Percentiles rank a stretch among this genome's conserved stretches.
phyloP scores from a whole-genome alignment of 2,888 invertebrate genomes.

The Crocallis elinguaria region DNA sequence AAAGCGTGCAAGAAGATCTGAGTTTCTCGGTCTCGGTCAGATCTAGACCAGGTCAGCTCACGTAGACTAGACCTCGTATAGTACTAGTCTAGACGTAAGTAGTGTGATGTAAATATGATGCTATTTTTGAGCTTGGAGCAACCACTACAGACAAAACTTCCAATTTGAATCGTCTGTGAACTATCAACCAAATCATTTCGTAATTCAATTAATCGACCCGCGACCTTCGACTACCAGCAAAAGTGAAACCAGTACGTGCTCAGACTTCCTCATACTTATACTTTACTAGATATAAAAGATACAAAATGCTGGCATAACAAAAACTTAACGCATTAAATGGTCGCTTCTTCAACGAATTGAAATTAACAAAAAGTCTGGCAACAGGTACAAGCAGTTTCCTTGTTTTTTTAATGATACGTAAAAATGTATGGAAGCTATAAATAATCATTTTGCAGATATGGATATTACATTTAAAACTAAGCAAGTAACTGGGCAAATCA shows the following conservation, averaged over 20 bases:
- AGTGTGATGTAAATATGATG: too few relatives aligned
- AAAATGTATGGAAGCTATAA: not conserved
- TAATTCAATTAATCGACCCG: conserved; percentile 20
- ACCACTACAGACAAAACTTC: too few relatives aligned
- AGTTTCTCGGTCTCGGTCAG: too few relatives aligned
- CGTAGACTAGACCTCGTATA: too few relatives aligned
- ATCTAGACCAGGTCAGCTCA: too few relatives aligned
- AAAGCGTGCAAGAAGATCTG: too few relatives aligned
- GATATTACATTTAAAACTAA: not conserved
- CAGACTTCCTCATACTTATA: conserved; percentile 21
- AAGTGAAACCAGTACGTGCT: conserved; percentile 13
- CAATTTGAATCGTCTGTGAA: not conserved
- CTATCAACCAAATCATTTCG: conserved; percentile 2
- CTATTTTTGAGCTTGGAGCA: too few relatives aligned
- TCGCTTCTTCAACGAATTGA: conserved; percentile 1
- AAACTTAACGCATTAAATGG: not conserved
- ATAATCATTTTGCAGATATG: not conserved
- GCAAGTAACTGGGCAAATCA: not conserved
- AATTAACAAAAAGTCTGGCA: not conserved
- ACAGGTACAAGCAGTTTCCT: not conserved
- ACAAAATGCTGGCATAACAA: not conserved
- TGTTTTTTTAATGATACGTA: not conserved
- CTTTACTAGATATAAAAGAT: not conserved
- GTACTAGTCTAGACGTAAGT: too few relatives aligned
- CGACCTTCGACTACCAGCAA: conserved; percentile 10